Conservation (phyloP, 2,113 vertebrate species). For the Rhinopomastus cyanomelas region DNA sequence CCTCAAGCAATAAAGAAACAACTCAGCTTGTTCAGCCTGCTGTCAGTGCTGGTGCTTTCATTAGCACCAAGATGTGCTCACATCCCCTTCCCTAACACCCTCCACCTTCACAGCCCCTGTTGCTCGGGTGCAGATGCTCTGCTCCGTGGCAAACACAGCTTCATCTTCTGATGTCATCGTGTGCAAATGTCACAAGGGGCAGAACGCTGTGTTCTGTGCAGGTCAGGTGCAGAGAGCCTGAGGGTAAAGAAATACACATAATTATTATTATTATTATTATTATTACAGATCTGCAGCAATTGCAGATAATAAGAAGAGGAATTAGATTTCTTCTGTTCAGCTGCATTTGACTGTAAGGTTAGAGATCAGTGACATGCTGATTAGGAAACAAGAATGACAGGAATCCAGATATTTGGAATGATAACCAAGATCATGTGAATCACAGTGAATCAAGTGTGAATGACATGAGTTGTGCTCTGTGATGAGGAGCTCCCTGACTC, state of each 20-base stretch:
- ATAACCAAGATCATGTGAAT: slow-evolving; percentile 1
- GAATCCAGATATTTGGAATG: slow-evolving; percentile 25
- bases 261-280: slow-evolving; percentile 34
- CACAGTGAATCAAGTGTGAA: neutral
- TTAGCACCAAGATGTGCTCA: neutral
- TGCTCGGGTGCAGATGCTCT: neutral
- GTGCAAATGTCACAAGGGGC: neutral
- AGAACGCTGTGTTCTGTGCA: neutral
- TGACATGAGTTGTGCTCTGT: neutral
- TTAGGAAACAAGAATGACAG: slow-evolving; percentile 4
- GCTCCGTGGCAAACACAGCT: neutral
- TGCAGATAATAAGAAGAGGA: neutral
- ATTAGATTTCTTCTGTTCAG: neutral
- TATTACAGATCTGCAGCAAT: neutral
- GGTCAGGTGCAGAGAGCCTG: neutral
- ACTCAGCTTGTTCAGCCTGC: slow-evolving; percentile 7
- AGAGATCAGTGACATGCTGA: neutral
- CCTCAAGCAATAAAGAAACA: no score
- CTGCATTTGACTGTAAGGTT: neutral
- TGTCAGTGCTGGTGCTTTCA: neutral
- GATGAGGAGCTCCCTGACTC: neutral
- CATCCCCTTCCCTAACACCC: neutral
- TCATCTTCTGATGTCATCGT: neutral
- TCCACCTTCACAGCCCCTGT: neutral
- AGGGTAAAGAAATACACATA: neutral